Base-by-base conservation (phyloP, 2,888 invertebrate genomes). In the Drosophila longiperda region DNA sequence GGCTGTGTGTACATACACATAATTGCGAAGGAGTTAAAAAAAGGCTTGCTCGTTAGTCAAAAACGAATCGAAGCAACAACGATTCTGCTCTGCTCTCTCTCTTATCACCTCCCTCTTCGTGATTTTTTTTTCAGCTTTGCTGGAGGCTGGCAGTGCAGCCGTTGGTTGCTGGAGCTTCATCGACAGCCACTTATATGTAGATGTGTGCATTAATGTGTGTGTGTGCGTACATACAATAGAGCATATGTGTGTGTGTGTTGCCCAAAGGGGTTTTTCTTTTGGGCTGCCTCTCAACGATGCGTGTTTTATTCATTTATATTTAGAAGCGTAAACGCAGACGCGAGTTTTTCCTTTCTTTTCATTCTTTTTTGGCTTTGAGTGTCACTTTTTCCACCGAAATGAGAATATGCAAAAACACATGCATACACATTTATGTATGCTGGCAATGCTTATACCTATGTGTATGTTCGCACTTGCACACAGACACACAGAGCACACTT, bases 241-340 rank as follows among this genome's bases (percentile, higher is more conserved):
- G 29, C 42, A 26, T 42, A 61, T 36, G 54, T 58, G 40, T 40
- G 59, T 32, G 55, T 36, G 45, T 61, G 50, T 36, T 63, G 52
- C 53, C 33, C 34, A 55, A 68, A 73, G 60, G 68, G 68, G 70
- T 55, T 62, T 78, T 80, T 61, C 68, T 54, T 68, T 66, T 55
- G 17, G 12, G 62, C 62, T 67, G 66, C 63, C 59, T 20, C 23
- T 23, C 45, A 45, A 64, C 61, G 71, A 70, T 72, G 71, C 82
- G 78, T 82, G 73, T 71, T 73, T 87, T 87, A 84, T 83, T 87
- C 87, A 87, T 83, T 87, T 83, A 84, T 73, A 83, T 87, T 86
- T 83, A 87, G 78, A 82, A 87, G 78, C 82, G 82, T 83, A 83
- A 83, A 87, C 83, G 83, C 83, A 83, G 83, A 87, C 83, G 87